A percentile compares a stretch with the other conserved stretches of the same genome.
Evolutionary conservation across 2,113 vertebrate species (phyloP).

Genomic region (Anseranas semipalmata): DNA sequence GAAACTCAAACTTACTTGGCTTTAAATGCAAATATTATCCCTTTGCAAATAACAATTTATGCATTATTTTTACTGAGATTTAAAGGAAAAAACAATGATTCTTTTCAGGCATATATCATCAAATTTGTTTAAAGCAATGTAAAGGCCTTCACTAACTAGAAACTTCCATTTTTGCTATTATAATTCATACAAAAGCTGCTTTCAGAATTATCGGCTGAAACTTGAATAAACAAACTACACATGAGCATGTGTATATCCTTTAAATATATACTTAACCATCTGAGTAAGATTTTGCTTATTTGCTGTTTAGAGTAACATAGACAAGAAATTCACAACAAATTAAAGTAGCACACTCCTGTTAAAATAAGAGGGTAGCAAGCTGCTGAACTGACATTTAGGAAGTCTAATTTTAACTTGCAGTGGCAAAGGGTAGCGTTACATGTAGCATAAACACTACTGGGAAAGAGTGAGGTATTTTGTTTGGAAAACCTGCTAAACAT

Average conservation of each 20-base stretch:
- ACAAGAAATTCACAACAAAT: neutral
- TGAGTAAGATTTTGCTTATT: neutral
- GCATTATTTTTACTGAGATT: neutral
- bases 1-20: neutral
- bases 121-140: neutral
- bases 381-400: slow-evolving; percentile 56
- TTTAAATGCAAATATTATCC: neutral
- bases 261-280: neutral
- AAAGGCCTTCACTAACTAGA: neutral
- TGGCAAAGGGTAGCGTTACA: slow-evolving; percentile 48
- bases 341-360: neutral
- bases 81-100: neutral
- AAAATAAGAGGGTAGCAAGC: neutral
- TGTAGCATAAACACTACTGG: neutral
- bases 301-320: neutral
- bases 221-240: neutral
- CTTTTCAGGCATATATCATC: neutral
- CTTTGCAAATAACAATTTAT: neutral
- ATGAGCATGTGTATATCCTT: neutral
- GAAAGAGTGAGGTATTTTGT: slow-evolving; percentile 21
- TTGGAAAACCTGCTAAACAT: slow-evolving; percentile 49
- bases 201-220: neutral
- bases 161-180: neutral
- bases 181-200: neutral
- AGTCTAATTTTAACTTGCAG: slow-evolving; percentile 65